These are phyloP conservation scores for Centropyge bicolor DNA, from an alignment of 2,797 vertebrate genomes.

Conservation along the genomic window DNA sequence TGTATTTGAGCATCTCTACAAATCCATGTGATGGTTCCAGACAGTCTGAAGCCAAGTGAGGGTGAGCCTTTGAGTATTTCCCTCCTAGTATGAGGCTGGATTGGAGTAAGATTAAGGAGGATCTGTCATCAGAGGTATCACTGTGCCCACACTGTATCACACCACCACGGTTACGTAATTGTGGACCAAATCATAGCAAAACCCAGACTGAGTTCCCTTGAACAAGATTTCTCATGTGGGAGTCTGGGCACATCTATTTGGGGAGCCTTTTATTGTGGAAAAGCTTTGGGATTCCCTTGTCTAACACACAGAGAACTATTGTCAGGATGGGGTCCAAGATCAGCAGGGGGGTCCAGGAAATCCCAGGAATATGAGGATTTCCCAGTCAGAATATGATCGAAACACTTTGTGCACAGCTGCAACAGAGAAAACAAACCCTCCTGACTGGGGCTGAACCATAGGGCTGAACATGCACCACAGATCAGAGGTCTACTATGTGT, in stretches of 20 bases:
- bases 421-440: background rate
- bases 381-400: background rate
- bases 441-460: background rate
- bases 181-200: constrained; percentile 53
- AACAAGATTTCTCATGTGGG: constrained; percentile 48
- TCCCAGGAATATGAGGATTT: background rate
- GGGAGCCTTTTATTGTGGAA: constrained; percentile 36
- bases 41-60: background rate
- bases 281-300: constrained; percentile 61
- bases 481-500: background rate
- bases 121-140: constrained; percentile 57
- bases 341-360: background rate
- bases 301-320: background rate
- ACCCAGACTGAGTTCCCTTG: constrained; percentile 52
- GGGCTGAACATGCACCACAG: background rate
- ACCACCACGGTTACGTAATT: constrained; percentile 57
- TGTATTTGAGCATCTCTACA: background rate
- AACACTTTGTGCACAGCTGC: constrained; percentile 17
- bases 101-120: constrained; percentile 35
- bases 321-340: background rate
- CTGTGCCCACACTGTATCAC: constrained; percentile 57
- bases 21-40: constrained; percentile 12
- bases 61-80: constrained; percentile 20
- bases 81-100: constrained; percentile 10
- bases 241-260: constrained; percentile 51